Evolutionary conservation across 2,888 invertebrate genomes (phyloP).

Genomic region (Andrena minutula): DNA sequence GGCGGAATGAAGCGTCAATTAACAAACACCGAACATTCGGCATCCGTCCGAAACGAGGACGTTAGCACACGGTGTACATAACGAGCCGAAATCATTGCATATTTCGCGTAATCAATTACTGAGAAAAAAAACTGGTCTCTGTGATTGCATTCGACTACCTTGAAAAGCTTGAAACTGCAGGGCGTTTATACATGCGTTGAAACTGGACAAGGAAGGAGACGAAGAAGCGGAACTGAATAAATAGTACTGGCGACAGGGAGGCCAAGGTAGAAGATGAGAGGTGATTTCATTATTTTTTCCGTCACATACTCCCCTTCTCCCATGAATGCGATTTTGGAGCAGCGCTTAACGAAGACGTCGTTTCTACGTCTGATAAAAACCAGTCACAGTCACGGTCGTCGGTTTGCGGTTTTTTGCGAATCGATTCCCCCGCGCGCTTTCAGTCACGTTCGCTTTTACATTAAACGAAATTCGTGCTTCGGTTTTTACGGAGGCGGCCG

Average conservation of each 20-base stretch:
- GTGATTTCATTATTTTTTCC: not conserved
- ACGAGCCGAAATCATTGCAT: not conserved
- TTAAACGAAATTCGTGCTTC: constrained; percentile 52
- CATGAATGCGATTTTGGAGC: constrained; percentile 20
- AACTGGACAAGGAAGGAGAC: no score
- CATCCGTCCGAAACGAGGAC: constrained; percentile 13
- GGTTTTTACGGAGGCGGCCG: constrained; percentile 23
- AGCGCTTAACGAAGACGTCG: constrained; percentile 46
- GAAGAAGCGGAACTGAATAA: not conserved
- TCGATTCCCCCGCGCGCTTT: constrained; percentile 39
- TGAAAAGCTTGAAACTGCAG: no score
- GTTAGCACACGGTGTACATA: constrained; percentile 17
- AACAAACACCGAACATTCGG: constrained; percentile 38
- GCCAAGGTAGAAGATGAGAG: no score
- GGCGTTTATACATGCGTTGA: no score
- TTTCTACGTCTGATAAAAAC: constrained; percentile 42
- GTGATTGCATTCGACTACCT: no score
- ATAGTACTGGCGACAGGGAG: not conserved
- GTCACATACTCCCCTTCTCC: not conserved
- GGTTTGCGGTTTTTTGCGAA: constrained; percentile 31
- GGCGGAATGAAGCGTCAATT: constrained; percentile 57
- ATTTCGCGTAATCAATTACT: not conserved
- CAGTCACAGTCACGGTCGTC: constrained; percentile 37
- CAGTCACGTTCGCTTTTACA: constrained; percentile 44
- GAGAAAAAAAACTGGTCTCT: no score